phyloP scores from a whole-genome alignment of 2,113 vertebrate genomes.

The Canis aureus region DNA sequence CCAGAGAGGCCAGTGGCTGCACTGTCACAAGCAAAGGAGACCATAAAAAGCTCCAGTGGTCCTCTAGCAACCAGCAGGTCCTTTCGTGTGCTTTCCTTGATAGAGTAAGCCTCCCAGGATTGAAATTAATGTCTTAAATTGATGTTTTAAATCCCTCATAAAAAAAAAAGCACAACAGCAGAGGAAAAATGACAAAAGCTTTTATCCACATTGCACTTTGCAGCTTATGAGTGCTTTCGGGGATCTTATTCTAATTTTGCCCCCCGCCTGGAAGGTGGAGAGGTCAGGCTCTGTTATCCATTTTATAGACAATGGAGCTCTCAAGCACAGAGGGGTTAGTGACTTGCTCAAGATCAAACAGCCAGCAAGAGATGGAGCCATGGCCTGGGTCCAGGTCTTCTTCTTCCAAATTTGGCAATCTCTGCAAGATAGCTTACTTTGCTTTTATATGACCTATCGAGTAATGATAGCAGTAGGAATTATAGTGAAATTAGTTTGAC shows the following conservation, averaged over 20 bases:
- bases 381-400: not conserved
- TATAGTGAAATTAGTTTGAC: not conserved
- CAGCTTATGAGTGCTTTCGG: not conserved
- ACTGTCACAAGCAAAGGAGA: not conserved
- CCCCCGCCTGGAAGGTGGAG: not conserved
- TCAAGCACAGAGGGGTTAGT: not conserved
- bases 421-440: not conserved
- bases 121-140: constrained; percentile 31
- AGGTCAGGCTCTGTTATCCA: not conserved
- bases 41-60: not conserved
- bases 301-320: not conserved
- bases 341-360: not conserved
- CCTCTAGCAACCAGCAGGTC: not conserved
- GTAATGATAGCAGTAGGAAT: not conserved
- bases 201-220: not conserved
- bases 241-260: constrained; percentile 15
- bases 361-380: not conserved
- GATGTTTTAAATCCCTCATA: constrained; percentile 37
- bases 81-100: not conserved
- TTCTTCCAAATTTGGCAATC: not conserved
- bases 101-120: not conserved
- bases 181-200: not conserved
- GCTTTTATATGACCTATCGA: constrained; percentile 24
- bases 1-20: fast-evolving
- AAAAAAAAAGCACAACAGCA: not conserved